These are phyloP conservation scores for Laspeyria flexula DNA, from an alignment of 2,888 invertebrate genomes.

Conservation along the genomic window DNA sequence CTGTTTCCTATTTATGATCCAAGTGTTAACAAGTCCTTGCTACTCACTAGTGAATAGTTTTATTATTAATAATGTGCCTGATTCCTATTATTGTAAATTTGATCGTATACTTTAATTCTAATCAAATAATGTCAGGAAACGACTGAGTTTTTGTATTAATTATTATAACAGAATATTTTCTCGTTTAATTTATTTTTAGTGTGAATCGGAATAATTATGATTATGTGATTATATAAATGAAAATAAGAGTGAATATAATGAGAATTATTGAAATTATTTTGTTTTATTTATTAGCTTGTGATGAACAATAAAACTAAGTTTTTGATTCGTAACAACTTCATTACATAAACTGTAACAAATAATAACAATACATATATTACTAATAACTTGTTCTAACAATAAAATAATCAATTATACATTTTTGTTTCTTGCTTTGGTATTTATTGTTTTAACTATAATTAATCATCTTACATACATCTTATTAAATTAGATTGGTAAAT, in stretches of 20 bases:
- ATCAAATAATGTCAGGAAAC: constrained; percentile 82
- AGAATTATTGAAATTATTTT: constrained; percentile 69
- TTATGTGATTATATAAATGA: constrained; percentile 84
- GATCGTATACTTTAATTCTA: constrained; percentile 80
- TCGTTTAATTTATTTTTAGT: constrained; percentile 84
- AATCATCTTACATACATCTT: too few relatives aligned
- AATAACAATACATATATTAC: not conserved
- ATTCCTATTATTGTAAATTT: constrained; percentile 85
- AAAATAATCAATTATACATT: not conserved
- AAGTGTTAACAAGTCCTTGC: constrained; percentile 56
- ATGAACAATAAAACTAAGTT: constrained; percentile 25
- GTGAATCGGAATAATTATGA: constrained; percentile 84
- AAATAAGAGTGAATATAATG: constrained; percentile 83
- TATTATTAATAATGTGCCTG: constrained; percentile 78
- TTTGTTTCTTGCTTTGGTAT: not conserved
- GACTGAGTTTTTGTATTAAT: constrained; percentile 85
- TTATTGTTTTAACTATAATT: not conserved
- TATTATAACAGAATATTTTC: constrained; percentile 83
- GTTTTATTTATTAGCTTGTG: constrained; percentile 33
- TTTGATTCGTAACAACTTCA: constrained; percentile 14
- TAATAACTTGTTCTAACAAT: not conserved
- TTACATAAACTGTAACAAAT: constrained; percentile 10
- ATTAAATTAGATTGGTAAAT: too few relatives aligned
- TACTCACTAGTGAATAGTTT: constrained; percentile 74
- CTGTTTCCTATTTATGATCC: constrained; percentile 43